Base-by-base conservation (phyloP, 2,797 vertebrate species). In the Apogon talboti region DNA sequence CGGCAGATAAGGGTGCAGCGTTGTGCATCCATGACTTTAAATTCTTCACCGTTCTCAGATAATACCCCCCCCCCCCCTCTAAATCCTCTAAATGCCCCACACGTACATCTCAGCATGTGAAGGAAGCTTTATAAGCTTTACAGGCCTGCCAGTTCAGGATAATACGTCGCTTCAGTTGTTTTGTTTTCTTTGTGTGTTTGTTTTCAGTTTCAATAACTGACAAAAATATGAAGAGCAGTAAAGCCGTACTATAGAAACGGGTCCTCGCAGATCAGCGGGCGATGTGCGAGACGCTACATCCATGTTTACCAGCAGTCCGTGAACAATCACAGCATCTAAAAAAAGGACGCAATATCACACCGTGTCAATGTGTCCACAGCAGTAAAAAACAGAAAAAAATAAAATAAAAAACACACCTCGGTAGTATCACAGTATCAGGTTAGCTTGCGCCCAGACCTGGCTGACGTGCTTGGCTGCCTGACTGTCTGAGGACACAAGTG, bases 401-500 rank as follows among this genome's bases (percentile, higher is more conserved):
- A n/a, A n/a, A n/a, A n/a, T n/a, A n/a, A n/a, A n/a, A n/a, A n/a
- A n/a, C n/a, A n/a, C n/a, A n/a, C n/a, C n/a, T n/a, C n/a, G 35
- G 55, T 53, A 45, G 50, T 56, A 70, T 53, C 49, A 40, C 43
- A 9, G 35, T 12, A 46, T 43, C 54, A 28, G 63, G 50, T 56
- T 64, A 44, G 41, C 53, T 42, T 8, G 42, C 64, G 66, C 60
- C 48, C 45, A 54, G 44, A 41, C 56, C 69, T 43, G 72, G 63
- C 66, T 65, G 66, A 68, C 24, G 59, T 62, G 63, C 70, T 63
- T 19, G 59, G 60, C 61, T 66, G 69, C 51, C 57, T 53, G 70
- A 28, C 53, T 48, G 71, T 70, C 68, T 38, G 57, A 43, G 38
- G 57, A 70, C 56, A 41, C n/a, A 16, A 63, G 52, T 52, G 65